Base-by-base conservation (phyloP, 2,797 vertebrate genomes). In the Pangasius macronema region DNA sequence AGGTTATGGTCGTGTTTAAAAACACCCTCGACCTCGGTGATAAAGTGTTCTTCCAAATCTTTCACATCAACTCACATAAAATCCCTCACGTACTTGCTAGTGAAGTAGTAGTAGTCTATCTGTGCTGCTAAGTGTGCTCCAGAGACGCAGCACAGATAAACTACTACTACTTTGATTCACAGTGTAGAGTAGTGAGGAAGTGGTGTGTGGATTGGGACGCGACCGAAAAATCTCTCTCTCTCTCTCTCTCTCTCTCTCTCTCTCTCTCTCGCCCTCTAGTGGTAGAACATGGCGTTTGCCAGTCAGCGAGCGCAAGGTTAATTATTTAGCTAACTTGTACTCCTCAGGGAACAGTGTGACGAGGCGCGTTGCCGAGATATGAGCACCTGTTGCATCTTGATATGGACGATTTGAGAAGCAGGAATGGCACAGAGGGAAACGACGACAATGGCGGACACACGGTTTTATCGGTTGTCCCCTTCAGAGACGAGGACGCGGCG, bases 351-450 rank as follows among this genome's bases (percentile, higher is more conserved):
- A 87, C 86, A 82, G 87, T 53, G 85, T 91, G 87, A 87, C 91
- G 84, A 88, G 59, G 24, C 88, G 88, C 86, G 84, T 80, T 68
- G 72, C 86, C 87, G 79, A 94, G 95, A 94, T 92, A 96, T 96
- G 95, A 95, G 82, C 89, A 90, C 89, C 92, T 93, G 87, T 83
- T 90, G 84, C 87, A 86, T 93, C 92, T 91, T 84, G 89, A 81
- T 92, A 96, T 96, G 96, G 94, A 90, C 85, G 93, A 95, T 81
- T 86, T 87, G 67, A 91, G 88, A 51, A 63, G 85, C 80, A 83
- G 80, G 82, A 73, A 90, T 36, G 89, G 91, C 90, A 89, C 90
- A 84, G 57, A 87, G 13, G 63, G 90, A 67, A 61, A 88, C 18
- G 70, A 20, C 39, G 86, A 73, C 65, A 0, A 93, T 94, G 73